Evolutionary conservation across 2,797 vertebrate genomes (phyloP).

Genomic region (Chrysocyon brachyurus): DNA sequence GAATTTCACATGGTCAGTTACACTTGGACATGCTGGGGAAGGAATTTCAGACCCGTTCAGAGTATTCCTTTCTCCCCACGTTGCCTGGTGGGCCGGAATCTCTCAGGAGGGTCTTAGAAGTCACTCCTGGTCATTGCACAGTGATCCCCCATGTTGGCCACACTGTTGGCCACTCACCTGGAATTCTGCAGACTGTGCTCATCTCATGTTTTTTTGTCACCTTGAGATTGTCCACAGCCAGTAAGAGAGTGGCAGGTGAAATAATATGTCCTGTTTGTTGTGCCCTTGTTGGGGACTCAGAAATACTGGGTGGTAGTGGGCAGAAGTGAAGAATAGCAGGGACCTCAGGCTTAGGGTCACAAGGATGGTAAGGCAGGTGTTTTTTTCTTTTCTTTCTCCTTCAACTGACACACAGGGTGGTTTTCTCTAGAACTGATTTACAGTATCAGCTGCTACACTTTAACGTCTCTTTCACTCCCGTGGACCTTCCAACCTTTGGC

Average conservation of each 20-base stretch:
- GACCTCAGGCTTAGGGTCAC: background rate
- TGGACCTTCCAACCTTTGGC: background rate
- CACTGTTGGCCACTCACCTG: background rate
- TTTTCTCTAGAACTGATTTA: background rate
- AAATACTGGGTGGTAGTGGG: background rate
- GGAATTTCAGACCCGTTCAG: background rate
- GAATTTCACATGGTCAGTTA: background rate
- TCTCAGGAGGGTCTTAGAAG: background rate
- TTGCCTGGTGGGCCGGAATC: background rate
- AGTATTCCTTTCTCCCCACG: background rate
- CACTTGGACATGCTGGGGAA: background rate
- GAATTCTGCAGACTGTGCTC: background rate
- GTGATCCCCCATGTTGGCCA: background rate
- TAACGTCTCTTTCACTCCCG: background rate
- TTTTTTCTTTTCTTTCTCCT: background rate
- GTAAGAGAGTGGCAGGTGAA: background rate
- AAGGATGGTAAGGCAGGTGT: background rate
- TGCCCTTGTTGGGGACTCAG: background rate
- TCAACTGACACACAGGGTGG: background rate
- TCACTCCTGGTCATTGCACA: background rate
- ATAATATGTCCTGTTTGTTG: background rate
- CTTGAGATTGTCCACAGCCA: background rate
- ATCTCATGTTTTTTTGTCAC: background rate
- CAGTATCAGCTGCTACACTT: background rate
- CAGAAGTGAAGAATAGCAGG: background rate